phyloP scores from a whole-genome alignment of 2,113 vertebrate genomes.

The Trochalopteron elliotii region DNA sequence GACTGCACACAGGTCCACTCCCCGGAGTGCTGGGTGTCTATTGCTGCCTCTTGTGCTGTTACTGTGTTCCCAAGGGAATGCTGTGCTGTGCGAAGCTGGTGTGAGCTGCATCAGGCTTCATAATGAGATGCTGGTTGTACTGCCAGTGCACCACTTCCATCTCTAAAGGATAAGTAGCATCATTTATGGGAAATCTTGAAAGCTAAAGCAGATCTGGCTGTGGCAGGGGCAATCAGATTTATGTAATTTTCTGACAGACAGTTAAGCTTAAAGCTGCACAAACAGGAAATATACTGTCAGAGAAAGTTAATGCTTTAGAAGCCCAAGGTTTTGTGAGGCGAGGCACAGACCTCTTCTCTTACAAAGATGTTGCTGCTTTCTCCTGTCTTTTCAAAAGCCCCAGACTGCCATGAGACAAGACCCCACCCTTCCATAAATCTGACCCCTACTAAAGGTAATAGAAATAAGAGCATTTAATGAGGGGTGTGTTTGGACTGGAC shows the following conservation, averaged over 20 bases:
- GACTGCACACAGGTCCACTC: fast-evolving
- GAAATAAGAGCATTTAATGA: not conserved
- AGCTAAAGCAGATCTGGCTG: constrained; percentile 12
- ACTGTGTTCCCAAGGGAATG: not conserved
- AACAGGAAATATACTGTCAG: constrained; percentile 16
- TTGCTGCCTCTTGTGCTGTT: not conserved
- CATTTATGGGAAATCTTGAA: not conserved
- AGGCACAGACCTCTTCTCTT: not conserved
- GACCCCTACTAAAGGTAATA: not conserved
- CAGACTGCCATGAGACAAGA: not conserved
- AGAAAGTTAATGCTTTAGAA: constrained; percentile 30
- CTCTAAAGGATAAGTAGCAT: constrained; percentile 7
- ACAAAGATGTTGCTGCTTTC: not conserved
- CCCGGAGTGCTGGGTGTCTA: not conserved
- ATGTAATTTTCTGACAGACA: constrained; percentile 54
- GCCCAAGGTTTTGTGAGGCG: not conserved
- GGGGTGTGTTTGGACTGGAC: not conserved
- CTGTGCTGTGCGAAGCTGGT: not conserved
- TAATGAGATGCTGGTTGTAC: not conserved
- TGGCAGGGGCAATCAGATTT: constrained; percentile 52
- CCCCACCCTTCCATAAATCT: not conserved
- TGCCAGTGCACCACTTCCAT: not conserved
- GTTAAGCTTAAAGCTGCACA: constrained; percentile 40
- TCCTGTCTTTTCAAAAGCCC: not conserved
- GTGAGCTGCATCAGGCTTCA: not conserved